These are phyloP conservation scores for Ailurus styani DNA, from an alignment of 2,113 vertebrate species.

Conservation along the genomic window DNA sequence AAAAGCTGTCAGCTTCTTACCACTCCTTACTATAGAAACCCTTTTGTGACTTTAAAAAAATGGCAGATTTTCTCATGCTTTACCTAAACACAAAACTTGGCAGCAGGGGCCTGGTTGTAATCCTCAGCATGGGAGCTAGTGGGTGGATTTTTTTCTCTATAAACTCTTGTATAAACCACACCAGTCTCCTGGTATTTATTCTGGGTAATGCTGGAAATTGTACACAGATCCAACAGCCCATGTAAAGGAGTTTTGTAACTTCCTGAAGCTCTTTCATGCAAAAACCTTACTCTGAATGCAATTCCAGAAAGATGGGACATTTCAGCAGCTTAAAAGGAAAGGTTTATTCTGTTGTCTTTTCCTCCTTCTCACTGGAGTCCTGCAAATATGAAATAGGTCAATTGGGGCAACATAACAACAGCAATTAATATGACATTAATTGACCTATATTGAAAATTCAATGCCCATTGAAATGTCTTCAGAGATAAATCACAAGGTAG, in stretches of 20 bases:
- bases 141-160: slow-evolving; percentile 89
- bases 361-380: background rate
- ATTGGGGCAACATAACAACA: slow-evolving; percentile 45
- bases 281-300: slow-evolving; percentile 70
- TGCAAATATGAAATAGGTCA: slow-evolving; percentile 61
- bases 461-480: slow-evolving; percentile 5
- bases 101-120: slow-evolving; percentile 90
- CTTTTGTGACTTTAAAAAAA: slow-evolving; percentile 86
- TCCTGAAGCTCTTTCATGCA: slow-evolving; percentile 80
- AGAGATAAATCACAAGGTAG: slow-evolving; percentile 19
- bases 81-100: slow-evolving; percentile 96
- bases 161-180: slow-evolving; percentile 93
- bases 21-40: slow-evolving; percentile 81
- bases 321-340: slow-evolving; percentile 53
- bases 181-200: slow-evolving; percentile 93
- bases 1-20: slow-evolving; percentile 87
- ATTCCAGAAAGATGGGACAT: slow-evolving; percentile 67
- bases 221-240: slow-evolving; percentile 82
- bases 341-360: slow-evolving; percentile 27
- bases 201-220: slow-evolving; percentile 88
- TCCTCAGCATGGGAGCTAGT: slow-evolving; percentile 89
- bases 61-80: slow-evolving; percentile 88
- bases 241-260: slow-evolving; percentile 85
- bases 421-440: slow-evolving; percentile 57
- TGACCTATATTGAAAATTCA: slow-evolving; percentile 46